Percentiles rank a stretch among this genome's conserved stretches.
Conservation (phyloP, 2,888 invertebrate species). For the Drosophila borealis region DNA sequence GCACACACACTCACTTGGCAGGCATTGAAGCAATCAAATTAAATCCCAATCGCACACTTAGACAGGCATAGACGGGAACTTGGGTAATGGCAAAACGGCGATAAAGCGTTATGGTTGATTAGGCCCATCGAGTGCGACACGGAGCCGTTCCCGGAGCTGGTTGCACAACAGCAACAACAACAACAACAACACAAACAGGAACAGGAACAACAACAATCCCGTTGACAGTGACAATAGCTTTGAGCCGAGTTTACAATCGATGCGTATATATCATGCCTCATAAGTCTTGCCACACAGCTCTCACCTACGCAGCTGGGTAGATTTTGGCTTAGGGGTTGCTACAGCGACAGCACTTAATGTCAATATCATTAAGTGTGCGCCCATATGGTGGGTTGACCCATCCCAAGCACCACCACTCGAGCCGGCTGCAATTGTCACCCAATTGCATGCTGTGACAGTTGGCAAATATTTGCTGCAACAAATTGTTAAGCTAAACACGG, state of each 20-base stretch:
- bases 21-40: conserved; percentile 80
- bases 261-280: conserved; percentile 59
- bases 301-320: conserved; percentile 49
- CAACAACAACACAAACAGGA: conserved; percentile 11
- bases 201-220: conserved; percentile 1
- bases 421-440: conserved; percentile 68
- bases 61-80: conserved; percentile 49
- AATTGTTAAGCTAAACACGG: conserved; percentile 73
- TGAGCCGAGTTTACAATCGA: conserved; percentile 63
- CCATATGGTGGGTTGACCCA: conserved; percentile 57
- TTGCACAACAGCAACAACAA: conserved; percentile 27
- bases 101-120: conserved; percentile 81
- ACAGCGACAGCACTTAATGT: conserved; percentile 61
- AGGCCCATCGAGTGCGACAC: conserved; percentile 68
- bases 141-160: conserved; percentile 16
- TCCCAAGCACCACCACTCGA: conserved; percentile 54
- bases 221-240: conserved; percentile 44
- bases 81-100: conserved; percentile 68
- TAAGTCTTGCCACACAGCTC: conserved; percentile 33
- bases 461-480: conserved; percentile 70
- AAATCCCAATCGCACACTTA: conserved; percentile 81
- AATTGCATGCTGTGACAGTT: conserved; percentile 52
- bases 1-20: conserved; percentile 42
- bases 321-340: conserved; percentile 61
- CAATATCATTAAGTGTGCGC: conserved; percentile 74